Evolutionary conservation across 2,113 vertebrate species (phyloP).

Genomic region (Pedionomus torquatus): DNA sequence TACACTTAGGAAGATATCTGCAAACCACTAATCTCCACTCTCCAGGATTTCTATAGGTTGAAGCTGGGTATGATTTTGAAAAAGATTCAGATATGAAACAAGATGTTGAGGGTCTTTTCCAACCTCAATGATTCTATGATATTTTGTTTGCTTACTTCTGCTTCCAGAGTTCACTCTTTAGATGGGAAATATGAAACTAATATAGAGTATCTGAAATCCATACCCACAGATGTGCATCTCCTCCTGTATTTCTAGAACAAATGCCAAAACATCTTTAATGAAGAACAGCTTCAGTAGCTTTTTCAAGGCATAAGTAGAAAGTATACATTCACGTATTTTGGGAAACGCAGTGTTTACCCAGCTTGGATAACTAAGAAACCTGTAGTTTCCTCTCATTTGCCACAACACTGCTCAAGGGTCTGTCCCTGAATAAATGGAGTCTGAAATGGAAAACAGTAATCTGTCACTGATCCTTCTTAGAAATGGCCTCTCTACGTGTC

Average conservation of each 20-base stretch:
- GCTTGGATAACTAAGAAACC: neutral
- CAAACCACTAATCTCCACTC: neutral
- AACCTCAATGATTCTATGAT: too few species aligned
- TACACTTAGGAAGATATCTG: neutral
- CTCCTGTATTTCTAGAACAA: neutral
- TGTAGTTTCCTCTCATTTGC: constrained; percentile 13
- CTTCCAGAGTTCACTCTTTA: neutral
- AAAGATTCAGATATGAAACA: neutral
- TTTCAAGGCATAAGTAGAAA: neutral
- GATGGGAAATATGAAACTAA: neutral
- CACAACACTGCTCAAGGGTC: neutral
- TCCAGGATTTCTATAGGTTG: neutral
- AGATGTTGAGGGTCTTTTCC: neutral
- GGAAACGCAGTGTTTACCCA: neutral
- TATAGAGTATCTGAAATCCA: neutral
- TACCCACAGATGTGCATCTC: neutral
- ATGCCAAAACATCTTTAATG: neutral
- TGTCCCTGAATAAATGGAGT: neutral
- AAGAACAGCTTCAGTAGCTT: neutral
- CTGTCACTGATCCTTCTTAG: neutral
- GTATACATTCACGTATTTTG: neutral
- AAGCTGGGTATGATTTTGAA: neutral
- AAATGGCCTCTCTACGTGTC: neutral
- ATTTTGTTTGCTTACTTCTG: neutral
- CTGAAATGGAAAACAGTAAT: neutral